These are phyloP conservation scores for Anhinga rufa DNA, from an alignment of 2,113 vertebrate species.

Conservation along the genomic window DNA sequence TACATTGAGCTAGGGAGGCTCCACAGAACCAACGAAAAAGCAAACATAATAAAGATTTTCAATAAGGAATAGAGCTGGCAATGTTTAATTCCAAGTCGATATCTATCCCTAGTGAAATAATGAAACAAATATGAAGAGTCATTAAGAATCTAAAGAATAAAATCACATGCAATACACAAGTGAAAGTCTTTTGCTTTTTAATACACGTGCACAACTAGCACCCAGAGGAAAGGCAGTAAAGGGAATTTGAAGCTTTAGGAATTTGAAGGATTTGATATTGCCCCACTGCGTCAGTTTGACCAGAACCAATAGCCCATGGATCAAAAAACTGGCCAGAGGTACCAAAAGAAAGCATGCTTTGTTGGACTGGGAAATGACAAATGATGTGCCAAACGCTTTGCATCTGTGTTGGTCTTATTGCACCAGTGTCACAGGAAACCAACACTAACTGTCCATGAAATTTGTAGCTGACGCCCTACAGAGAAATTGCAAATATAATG, in stretches of 20 bases:
- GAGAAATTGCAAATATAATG: conserved; percentile 13
- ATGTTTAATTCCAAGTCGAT: neutral
- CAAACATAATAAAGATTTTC: conserved; percentile 39
- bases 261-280: neutral
- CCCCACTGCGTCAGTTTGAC: neutral
- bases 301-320: neutral
- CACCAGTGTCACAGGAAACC: neutral
- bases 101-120: conserved; percentile 6
- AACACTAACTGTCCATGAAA: conserved; percentile 5
- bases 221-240: neutral
- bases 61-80: neutral
- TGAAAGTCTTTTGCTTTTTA: neutral
- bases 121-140: neutral
- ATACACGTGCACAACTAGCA: neutral
- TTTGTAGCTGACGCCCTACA: neutral
- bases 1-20: neutral
- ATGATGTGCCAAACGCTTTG: neutral
- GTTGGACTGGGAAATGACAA: neutral
- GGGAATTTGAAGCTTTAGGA: neutral
- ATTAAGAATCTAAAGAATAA: neutral
- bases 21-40: conserved; percentile 7
- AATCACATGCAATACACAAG: neutral
- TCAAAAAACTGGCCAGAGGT: neutral
- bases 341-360: neutral
- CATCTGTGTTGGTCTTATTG: neutral